These are phyloP conservation scores for Camponotus floridanus DNA, from an alignment of 1,140 invertebrate species.

Conservation along the genomic window DNA sequence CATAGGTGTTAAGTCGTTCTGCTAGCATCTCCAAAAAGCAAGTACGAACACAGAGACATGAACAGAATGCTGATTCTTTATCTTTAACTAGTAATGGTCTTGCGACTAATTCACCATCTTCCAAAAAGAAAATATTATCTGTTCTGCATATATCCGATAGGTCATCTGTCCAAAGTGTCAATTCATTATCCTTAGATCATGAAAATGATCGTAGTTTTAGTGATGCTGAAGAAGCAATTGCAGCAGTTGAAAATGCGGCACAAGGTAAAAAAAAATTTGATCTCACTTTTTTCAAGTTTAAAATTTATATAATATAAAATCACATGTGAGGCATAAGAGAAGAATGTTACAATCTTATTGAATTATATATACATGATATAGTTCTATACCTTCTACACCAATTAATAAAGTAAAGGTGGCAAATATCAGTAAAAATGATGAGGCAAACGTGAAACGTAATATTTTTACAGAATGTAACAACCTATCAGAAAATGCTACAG, in stretches of 20 bases:
- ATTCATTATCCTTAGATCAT: slow-evolving; percentile 80
- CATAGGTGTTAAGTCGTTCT: slow-evolving; percentile 74
- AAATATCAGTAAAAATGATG: slow-evolving; percentile 82
- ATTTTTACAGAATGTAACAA: slow-evolving; percentile 55
- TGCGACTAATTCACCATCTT: slow-evolving; percentile 77
- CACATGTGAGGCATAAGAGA: background rate
- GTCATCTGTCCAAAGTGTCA: slow-evolving; percentile 76
- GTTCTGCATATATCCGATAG: slow-evolving; percentile 77
- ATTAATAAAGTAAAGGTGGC: slow-evolving; percentile 81
- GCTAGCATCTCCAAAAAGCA: slow-evolving; percentile 78
- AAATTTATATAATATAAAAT: slow-evolving; percentile 25
- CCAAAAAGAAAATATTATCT: slow-evolving; percentile 77
- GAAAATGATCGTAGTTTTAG: slow-evolving; percentile 83
- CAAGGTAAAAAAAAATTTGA: slow-evolving; percentile 75
- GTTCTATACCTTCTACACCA: slow-evolving; percentile 81
- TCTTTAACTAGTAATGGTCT: slow-evolving; percentile 82
- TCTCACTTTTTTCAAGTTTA: background rate
- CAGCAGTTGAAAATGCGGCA: slow-evolving; percentile 80
- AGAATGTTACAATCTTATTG: slow-evolving; percentile 40
- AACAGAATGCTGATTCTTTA: slow-evolving; percentile 76
- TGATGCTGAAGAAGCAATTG: slow-evolving; percentile 84
- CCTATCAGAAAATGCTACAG: slow-evolving; percentile 67
- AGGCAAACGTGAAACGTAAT: slow-evolving; percentile 79
- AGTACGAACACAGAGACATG: slow-evolving; percentile 76
- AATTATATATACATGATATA: slow-evolving; percentile 72